Evolutionary conservation across 1,140 invertebrate genomes (phyloP).

Genomic region (Coptotermes formosanus): DNA sequence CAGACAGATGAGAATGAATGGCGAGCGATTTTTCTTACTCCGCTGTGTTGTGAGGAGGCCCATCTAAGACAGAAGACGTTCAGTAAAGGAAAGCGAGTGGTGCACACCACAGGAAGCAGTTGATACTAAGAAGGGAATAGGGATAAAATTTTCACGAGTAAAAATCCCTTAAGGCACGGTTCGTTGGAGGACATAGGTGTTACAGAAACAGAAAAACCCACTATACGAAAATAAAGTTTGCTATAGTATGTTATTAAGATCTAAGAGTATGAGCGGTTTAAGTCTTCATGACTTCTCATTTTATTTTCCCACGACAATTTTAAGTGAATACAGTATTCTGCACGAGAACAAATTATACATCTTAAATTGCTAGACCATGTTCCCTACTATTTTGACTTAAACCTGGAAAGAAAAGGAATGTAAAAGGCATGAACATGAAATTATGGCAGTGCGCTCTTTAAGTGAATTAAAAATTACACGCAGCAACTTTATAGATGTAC

Average conservation of each 20-base stretch:
- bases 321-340: neutral
- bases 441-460: too few relatives aligned
- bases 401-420: too few relatives aligned
- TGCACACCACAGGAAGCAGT: neutral
- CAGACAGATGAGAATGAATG: constrained; percentile 26
- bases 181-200: neutral
- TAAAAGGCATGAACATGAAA: too few relatives aligned
- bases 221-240: constrained; percentile 11
- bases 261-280: neutral
- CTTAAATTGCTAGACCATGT: too few relatives aligned
- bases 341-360: neutral
- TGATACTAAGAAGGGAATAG: neutral
- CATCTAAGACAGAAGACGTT: constrained; percentile 14
- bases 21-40: constrained; percentile 24
- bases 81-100: neutral
- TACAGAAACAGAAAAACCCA: neutral
- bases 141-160: constrained; percentile 19
- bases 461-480: too few relatives aligned
- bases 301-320: neutral
- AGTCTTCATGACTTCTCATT: neutral
- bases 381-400: too few relatives aligned
- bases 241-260: neutral
- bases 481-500: too few relatives aligned
- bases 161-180: neutral
- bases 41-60: constrained; percentile 6